Base-by-base conservation (phyloP, 2,888 invertebrate genomes). In the Nycteola revayana region DNA sequence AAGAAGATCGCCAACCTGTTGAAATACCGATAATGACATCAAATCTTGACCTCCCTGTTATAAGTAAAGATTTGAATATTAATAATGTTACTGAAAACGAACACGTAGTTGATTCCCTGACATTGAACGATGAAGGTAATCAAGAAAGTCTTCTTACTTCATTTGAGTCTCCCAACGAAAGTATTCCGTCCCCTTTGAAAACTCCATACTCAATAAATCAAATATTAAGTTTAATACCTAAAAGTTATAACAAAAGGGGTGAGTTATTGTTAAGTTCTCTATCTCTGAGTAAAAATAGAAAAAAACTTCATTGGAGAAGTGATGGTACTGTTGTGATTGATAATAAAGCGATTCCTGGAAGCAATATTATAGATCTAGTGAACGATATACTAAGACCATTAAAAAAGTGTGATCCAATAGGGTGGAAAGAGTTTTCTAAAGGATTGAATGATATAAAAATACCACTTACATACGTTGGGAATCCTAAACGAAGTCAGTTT, bases 311-410 rank as follows among this genome's bases (percentile, higher is more conserved):
- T 3, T 58, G 58, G 53, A 25, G 53, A 26, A 21, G 48, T 22
- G 18, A 37, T 9, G 55, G 53, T 14, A 45, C 41, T 11, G 48
- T 58, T n/a, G 25, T 47, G 8, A 45, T 57, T 9, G 37, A 58
- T 23, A 49, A 49, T 11, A 25, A 49, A 37, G 36, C 33, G 37
- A 39, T 29, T 35, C 14, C 32, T 49, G 42, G 40, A 29, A 60
- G 53, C 27, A 58, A 62, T 49, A 60, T 62, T 39, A 20, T 55
- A 7, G 59, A 65, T 29, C 47, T 62, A 25, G 9, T 62, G 21
- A 57, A 49, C 36, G 56, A 60, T 36, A 28, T 31, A 9, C 11
- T 65, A 3, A 43, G 59, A 49, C 55, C 56, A 7, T 27, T 61
- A 3, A 60, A 61, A 46, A 49, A 17, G 36, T 31, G 20, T 42